Percentiles rank a stretch among this genome's conserved stretches.
These are phyloP conservation scores for Crambe crambe DNA, from an alignment of 37 sponge, comb jelly and placozoan genomes.

Conservation along the genomic window DNA sequence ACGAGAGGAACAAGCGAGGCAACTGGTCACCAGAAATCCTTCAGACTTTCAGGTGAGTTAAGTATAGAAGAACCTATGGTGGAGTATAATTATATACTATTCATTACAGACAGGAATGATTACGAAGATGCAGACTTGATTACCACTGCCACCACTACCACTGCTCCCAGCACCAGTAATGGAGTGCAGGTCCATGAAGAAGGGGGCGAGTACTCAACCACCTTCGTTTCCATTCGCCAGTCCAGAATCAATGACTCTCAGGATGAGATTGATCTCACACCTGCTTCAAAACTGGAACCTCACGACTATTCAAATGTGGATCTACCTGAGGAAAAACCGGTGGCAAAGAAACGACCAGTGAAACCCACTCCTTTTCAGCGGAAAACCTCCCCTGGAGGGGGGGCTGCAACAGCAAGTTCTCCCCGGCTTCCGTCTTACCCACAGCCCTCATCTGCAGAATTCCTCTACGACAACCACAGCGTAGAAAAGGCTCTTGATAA, in stretches of 20 bases:
- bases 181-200: background rate
- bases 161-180: background rate
- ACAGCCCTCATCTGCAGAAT: background rate
- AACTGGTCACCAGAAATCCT: background rate
- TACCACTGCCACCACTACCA: background rate
- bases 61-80: too few relatives aligned
- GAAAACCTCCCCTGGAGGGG: background rate
- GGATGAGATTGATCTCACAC: constrained; percentile 30
- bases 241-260: background rate
- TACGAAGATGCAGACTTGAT: background rate
- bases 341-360: background rate
- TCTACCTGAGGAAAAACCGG: background rate
- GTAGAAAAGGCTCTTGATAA: background rate
- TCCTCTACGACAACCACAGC: background rate
- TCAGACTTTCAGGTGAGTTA: background rate
- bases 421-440: background rate
- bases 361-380: background rate
- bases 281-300: background rate
- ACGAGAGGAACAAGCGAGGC: too few relatives aligned
- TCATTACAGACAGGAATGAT: too few relatives aligned
- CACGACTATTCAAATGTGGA: constrained; percentile 35
- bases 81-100: too few relatives aligned
- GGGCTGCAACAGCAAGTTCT: background rate
- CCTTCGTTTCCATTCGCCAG: constrained; percentile 17
- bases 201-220: background rate